Evolutionary conservation across 2,797 vertebrate genomes (phyloP), one percentile per base, ranked within the genome.

Genomic region (Toxotes lorentzi): DNA sequence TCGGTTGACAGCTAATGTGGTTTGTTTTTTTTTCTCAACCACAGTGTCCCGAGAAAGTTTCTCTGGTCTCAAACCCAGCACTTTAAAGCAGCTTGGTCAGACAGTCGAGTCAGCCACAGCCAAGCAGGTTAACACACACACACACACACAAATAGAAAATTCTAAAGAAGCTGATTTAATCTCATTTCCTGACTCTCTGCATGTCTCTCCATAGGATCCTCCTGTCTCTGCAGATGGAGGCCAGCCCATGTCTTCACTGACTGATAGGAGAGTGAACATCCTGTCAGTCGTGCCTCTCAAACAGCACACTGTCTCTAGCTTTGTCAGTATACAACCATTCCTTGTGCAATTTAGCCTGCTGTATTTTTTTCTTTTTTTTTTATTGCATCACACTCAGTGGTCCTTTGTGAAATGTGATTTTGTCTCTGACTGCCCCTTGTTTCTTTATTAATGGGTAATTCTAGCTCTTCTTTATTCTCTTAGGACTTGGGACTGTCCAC

Each of bases 401-500:
- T 56, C 2, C 24, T 73, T 48, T 17, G 7, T 38, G 4, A 38
- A 59, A 30, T 43, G 1, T 3, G 1, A 2, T 65, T 27, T 32
- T 45, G 19, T 43, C 35, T 30, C 9, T 38, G 3, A 4, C 21
- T 40, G 23, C 54, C 1, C 24, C 1, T 43, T 43, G 0, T 78
- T 43, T 66, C 14, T 74, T 67, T 1, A 67, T 24, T 24, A 73
- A 5, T 30, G 19, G 53, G 0, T 68, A 2, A 58, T 24, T 47
- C 24, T 61, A 62, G 11, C 10, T 50, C 17, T 12, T 67, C 3
- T 35, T 38, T 47, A 9, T 84, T 43, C 13, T 76, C 14, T 56
- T 40, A 99, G 98, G 97, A 98, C 88, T 94, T 99, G 87, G 98
- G 98, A 35, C 91, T 99, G 84, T 98, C 98, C 45, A 99, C 98